Evolutionary conservation across 2,888 invertebrate species (phyloP), one percentile per base, ranked within the genome.

Genomic region (Acanthosepion pharaonis): DNA sequence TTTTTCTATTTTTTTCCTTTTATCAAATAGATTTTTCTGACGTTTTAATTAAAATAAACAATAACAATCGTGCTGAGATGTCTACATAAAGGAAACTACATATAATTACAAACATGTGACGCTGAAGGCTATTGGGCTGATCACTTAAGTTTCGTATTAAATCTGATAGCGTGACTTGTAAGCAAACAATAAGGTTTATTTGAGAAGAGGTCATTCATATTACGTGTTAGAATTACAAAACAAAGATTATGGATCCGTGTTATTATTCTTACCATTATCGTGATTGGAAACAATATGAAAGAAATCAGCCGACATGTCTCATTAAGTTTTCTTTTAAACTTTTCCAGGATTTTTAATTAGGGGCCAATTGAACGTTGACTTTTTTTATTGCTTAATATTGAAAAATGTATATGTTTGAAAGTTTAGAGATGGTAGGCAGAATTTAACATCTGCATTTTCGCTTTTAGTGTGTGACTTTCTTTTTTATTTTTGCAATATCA

Each of bases 1-100:
- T 20, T 18, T 59, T 78, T 78, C 9, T 9, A 3, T 2, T 15
- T 78, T n/a, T 15, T 33, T 33, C n/a, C 28, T 78, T 59, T 15
- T 15, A n/a, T n/a, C 11, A 33, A 78, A 78, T 78, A 18, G 5
- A 78, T 78, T n/a, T 78, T 78, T n/a, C 8, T 1, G n/a, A 78
- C n/a, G 15, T 78, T 78, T 78, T 78, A 78, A 78, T 78, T 78
- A 78, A 78, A 78, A 78, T 78, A 78, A 78, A 78, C 78, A 78
- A 78, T 78, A 33, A 33, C n/a, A n/a, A n/a, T 78, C 78, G 78
- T 78, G 78, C n/a, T n/a, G 78, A 78, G n/a, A 33, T 78, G 5
- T 9, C 8, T n/a, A n/a, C 9, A 78, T 78, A n/a, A 78, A 78
- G 15, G n/a, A 78, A 78, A n/a, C n/a, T 33, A 15, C 4, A 78